A percentile compares a stretch with the other conserved stretches of the same genome.
These are phyloP conservation scores for Hoplostethus atlanticus DNA, from an alignment of 2,797 vertebrate species.

Conservation along the genomic window DNA sequence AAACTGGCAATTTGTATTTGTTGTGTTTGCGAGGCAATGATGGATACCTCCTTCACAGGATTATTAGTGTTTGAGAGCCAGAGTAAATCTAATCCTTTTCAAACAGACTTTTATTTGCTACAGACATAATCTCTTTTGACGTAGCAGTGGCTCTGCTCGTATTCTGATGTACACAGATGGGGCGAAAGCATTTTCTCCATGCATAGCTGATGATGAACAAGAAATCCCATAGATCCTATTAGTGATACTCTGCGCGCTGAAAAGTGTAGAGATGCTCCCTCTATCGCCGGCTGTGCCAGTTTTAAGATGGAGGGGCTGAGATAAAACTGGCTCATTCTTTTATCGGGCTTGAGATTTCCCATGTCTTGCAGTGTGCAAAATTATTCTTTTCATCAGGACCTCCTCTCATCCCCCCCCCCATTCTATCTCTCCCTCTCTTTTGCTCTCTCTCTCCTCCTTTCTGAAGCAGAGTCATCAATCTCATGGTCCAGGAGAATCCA, in stretches of 20 bases:
- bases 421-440: conserved; percentile 47
- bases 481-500: conserved; percentile 74
- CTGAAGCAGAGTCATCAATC: conserved; percentile 78
- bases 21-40: conserved; percentile 16
- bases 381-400: conserved; percentile 71
- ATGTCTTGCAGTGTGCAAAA: conserved; percentile 33
- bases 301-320: conserved; percentile 41
- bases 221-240: conserved; percentile 58
- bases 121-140: conserved; percentile 59
- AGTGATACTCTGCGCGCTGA: conserved; percentile 43
- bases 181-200: conserved; percentile 17
- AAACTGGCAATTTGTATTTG: neutral
- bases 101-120: conserved; percentile 55
- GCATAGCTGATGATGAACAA: conserved; percentile 50
- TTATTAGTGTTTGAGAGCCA: conserved; percentile 30
- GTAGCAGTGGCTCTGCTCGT: conserved; percentile 33
- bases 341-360: conserved; percentile 51
- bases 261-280: conserved; percentile 35
- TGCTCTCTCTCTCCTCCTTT: conserved; percentile 33
- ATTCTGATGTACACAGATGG: conserved; percentile 10
- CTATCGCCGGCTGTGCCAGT: conserved; percentile 9
- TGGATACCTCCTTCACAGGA: conserved; percentile 24
- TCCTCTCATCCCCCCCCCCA: conserved; percentile 23
- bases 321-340: conserved; percentile 52
- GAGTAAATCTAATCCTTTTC: conserved; percentile 61